phyloP scores from a whole-genome alignment of 2,888 invertebrate genomes.

The Volucella inanis region DNA sequence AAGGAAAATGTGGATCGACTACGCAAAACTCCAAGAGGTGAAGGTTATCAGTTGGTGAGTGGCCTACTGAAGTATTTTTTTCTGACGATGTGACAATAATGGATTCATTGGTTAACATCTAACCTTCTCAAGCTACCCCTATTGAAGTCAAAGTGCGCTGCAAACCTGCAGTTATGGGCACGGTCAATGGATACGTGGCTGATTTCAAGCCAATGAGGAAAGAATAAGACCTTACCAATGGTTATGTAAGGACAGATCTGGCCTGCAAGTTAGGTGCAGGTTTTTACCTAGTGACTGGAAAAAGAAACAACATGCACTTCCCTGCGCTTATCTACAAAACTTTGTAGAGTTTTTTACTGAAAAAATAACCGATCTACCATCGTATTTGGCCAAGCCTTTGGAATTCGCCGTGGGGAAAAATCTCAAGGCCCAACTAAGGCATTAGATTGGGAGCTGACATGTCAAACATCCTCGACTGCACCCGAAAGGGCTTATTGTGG shows the following conservation, averaged over 20 bases:
- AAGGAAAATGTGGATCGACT: conserved; percentile 23
- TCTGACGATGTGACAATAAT: conserved; percentile 10
- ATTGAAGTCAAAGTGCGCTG: no score
- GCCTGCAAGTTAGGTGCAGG: conserved; percentile 22
- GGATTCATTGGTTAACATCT: conserved; percentile 19
- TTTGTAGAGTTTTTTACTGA: not conserved
- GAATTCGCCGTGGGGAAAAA: not conserved
- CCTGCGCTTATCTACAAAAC: not conserved
- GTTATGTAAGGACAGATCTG: conserved; percentile 26
- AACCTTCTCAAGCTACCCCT: conserved; percentile 23
- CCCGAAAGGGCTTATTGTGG: not conserved
- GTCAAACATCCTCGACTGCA: not conserved
- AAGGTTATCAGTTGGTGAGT: conserved; percentile 29
- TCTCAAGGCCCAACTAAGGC: not conserved
- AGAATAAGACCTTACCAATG: conserved; percentile 11
- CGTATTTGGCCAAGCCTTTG: not conserved
- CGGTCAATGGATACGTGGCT: conserved; percentile 20
- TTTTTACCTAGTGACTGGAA: no score
- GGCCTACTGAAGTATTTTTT: conserved; percentile 15
- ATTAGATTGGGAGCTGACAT: not conserved
- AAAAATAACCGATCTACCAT: not conserved
- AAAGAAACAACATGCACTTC: not conserved
- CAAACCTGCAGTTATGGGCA: not conserved
- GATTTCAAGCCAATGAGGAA: conserved; percentile 27
- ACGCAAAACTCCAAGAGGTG: conserved; percentile 8